phyloP scores from a whole-genome alignment of 2,113 vertebrate species.

The Spheniscus mendiculus region DNA sequence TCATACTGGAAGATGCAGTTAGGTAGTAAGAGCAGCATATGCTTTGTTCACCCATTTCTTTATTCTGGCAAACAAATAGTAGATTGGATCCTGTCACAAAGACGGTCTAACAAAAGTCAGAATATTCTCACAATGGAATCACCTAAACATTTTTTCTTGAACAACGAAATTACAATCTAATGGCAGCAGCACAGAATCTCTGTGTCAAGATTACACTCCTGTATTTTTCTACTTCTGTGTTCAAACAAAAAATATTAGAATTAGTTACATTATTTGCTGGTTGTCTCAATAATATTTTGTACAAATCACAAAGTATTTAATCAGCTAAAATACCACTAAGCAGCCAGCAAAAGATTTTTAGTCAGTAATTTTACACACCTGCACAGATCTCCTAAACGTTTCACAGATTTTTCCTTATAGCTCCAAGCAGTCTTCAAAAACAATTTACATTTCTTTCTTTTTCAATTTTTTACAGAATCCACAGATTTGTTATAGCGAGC shows the following conservation, averaged over 20 bases:
- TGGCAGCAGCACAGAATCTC: not conserved
- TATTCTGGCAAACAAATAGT: not conserved
- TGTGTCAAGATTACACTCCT: not conserved
- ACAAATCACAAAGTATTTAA: not conserved
- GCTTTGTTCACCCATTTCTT: not conserved
- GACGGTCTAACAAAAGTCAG: not conserved
- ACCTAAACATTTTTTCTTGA: not conserved
- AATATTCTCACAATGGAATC: not conserved
- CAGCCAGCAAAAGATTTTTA: not conserved
- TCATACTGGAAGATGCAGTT: not conserved
- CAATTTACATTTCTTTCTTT: not conserved
- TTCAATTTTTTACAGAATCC: constrained; percentile 77
- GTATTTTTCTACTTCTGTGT: not conserved
- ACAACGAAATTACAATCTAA: not conserved
- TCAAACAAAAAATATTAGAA: not conserved
- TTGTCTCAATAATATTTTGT: not conserved
- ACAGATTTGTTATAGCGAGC: constrained; percentile 84
- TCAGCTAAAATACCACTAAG: not conserved
- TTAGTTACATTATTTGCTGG: not conserved
- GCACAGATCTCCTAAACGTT: not conserved
- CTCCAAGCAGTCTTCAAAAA: not conserved
- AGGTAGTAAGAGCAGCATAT: not conserved
- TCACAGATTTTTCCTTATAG: not conserved
- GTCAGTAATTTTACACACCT: not conserved
- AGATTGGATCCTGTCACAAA: not conserved